Evolutionary conservation across 2,113 vertebrate genomes (phyloP), one percentile per base, ranked within the genome.

Genomic region (Mastomys natalensis): DNA sequence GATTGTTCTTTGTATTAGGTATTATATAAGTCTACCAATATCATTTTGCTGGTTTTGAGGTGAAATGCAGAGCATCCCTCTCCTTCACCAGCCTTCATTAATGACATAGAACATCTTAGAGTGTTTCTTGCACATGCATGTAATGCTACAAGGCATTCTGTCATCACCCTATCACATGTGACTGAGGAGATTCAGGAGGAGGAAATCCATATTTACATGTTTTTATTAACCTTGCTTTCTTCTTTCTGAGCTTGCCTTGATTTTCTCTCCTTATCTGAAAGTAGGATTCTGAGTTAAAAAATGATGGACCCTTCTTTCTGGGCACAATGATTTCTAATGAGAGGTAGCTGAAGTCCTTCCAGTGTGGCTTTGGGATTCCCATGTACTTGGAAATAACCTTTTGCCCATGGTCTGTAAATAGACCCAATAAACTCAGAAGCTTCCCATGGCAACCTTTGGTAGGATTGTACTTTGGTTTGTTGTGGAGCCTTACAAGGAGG

Each of bases 241-340:
- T 40, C 21, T 96, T 85, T 91, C 68, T 87, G 60, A 95, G 37
- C 76, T 19, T 89, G 45, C 84, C 68, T 94, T 81, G 87, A 72
- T 95, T 91, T 97, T 43, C 24, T n/a, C 29, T 78, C 89, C 86
- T 82, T 82, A n/a, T 37, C 34, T 91, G 72, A 29, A 51, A 72
- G 5, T 85, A 74, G 48, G 55, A 88, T 76, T 40, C n/a, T 73
- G 72, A 73, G 70, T 73, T 43, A n/a, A 40, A 43, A 72, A n/a
- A 72, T n/a, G 37, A 37, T n/a, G 68, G 92, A n/a, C n/a, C 22
- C 86, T 86, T 93, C 45, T 55, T 26, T 80, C 64, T 82, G 82
- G 90, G 70, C 89, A 45, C 40, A n/a, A 0, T 64, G 72, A 34
- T 81, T 68, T 86, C 64, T 85, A 84, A 34, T 43, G 81, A 43